Percentiles rank a stretch among this genome's conserved stretches.
Conservation (phyloP, 2,888 invertebrate genomes). For the Morinoia aosen region DNA sequence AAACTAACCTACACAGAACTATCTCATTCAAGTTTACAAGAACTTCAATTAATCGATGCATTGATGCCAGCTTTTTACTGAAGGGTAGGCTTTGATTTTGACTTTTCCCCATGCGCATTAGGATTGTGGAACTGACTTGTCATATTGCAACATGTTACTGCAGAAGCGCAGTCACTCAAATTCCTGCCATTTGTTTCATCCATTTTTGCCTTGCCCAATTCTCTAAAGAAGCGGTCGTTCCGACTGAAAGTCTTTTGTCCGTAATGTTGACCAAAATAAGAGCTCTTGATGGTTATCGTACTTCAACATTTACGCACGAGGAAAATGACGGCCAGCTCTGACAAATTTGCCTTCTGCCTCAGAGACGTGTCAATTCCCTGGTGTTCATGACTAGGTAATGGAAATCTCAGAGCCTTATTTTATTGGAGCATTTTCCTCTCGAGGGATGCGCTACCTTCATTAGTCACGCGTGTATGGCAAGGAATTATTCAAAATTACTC, state of each 20-base stretch:
- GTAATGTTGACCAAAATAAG: neutral
- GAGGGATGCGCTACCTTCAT: neutral
- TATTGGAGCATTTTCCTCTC: neutral
- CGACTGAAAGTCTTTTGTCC: neutral
- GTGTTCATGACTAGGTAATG: neutral
- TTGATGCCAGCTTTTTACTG: too few relatives aligned
- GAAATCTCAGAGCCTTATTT: neutral
- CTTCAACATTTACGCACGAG: neutral
- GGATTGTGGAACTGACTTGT: neutral
- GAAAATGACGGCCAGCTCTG: neutral
- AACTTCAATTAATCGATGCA: too few relatives aligned
- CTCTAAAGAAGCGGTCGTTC: neutral
- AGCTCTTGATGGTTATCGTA: neutral
- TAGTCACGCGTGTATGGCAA: too few relatives aligned
- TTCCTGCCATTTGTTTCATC: neutral
- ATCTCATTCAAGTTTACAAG: too few relatives aligned
- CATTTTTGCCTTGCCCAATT: neutral
- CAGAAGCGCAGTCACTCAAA: neutral
- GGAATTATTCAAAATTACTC: too few relatives aligned
- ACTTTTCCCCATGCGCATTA: neutral
- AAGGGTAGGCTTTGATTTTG: neutral
- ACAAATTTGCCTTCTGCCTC: neutral
- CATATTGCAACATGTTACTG: neutral
- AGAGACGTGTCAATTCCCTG: neutral
- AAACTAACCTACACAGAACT: neutral